These are phyloP conservation scores for Centropus unirufus DNA, from an alignment of 2,113 vertebrate species.

Conservation along the genomic window DNA sequence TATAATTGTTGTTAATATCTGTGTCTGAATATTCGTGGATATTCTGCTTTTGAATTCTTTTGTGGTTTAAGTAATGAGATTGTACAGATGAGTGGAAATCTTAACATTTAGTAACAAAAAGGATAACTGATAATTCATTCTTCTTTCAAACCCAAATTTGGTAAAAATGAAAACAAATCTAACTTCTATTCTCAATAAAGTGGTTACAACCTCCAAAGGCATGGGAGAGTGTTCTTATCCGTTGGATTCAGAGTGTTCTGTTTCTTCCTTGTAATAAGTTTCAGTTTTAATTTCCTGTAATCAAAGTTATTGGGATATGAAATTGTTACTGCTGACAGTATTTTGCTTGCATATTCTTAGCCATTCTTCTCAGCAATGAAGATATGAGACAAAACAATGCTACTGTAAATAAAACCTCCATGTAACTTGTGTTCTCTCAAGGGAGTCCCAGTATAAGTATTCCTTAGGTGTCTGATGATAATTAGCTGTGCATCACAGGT, in stretches of 20 bases:
- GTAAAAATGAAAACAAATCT: background rate
- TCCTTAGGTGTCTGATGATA: background rate
- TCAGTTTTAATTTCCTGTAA: background rate
- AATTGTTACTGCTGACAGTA: background rate
- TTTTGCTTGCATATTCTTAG: background rate
- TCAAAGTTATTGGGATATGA: background rate
- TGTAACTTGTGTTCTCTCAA: background rate
- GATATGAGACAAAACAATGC: background rate
- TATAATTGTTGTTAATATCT: background rate
- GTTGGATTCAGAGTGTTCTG: background rate
- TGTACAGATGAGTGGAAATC: background rate
- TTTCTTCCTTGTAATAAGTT: background rate
- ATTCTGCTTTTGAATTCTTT: background rate
- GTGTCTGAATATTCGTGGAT: background rate
- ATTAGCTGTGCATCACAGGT: rapidly evolving
- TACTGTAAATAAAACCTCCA: background rate
- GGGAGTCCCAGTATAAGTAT: background rate
- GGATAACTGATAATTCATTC: background rate
- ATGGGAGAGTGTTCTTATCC: background rate
- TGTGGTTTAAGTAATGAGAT: background rate
- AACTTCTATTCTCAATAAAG: background rate
- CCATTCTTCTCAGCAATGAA: background rate
- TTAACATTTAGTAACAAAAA: background rate
- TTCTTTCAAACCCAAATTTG: background rate
- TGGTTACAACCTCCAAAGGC: background rate